phyloP scores from a whole-genome alignment of 1,140 invertebrate species.

The honey bee (Apis mellifera) region DNA sequence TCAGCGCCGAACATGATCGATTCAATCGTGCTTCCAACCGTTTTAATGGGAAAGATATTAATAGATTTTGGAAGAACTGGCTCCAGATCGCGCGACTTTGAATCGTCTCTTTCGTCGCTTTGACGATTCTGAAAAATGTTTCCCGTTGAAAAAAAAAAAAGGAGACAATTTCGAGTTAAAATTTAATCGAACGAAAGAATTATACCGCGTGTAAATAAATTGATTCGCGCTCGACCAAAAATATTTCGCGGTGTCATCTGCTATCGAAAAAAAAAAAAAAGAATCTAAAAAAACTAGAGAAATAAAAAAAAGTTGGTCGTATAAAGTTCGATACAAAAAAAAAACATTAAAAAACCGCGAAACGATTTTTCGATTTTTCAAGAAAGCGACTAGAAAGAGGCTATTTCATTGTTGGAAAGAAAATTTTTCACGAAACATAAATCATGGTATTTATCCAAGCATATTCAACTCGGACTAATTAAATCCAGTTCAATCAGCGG shows the following conservation, averaged over 20 bases:
- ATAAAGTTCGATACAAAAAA: neutral
- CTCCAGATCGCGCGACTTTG: no score
- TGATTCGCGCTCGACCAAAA: neutral
- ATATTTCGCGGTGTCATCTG: neutral
- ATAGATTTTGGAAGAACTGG: no score
- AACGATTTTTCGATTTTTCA: neutral
- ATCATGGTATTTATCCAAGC: neutral
- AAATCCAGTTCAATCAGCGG: slow-evolving; percentile 18
- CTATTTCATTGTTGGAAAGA: no score
- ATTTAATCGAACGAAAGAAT: neutral
- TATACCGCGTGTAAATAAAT: slow-evolving; percentile 9
- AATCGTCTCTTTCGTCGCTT: neutral
- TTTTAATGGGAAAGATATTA: no score
- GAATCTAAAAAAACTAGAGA: neutral
- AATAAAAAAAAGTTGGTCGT: neutral
- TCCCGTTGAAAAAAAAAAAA: neutral
- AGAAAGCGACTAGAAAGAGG: no score
- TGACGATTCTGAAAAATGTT: neutral
- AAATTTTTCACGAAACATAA: no score
- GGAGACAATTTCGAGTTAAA: neutral
- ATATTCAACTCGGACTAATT: neutral
- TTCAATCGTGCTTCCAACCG: no score
- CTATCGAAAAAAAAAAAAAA: neutral
- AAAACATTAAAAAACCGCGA: neutral
- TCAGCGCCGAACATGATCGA: no score